Evolutionary conservation across 2,888 invertebrate species (phyloP), one percentile per base, ranked within the genome.

Genomic region (Teleiodes luculella): DNA sequence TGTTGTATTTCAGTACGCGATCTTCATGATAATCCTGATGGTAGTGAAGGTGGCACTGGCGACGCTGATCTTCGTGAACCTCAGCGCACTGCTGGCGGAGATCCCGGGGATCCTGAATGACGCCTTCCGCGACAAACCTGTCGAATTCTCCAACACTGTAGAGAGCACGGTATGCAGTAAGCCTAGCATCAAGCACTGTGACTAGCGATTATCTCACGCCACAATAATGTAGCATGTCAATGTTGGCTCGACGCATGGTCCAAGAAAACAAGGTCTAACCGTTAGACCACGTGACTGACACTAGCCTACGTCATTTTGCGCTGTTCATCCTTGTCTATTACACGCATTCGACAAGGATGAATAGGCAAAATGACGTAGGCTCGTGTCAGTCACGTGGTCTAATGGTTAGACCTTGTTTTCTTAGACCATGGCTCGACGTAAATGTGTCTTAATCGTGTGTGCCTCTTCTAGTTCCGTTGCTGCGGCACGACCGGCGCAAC

Each of bases 11-110:
- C 81, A 95, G 95, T 95, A 94, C 77, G 91, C 95, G 0, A 90
- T 94, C 56, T 90, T 93, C 64, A 89, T 95, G 74, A 76, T 95
- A 65, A 72, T 93, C 5, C 86, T 95, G 65, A 92, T 95, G 82
- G 86, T 94, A 24, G 66, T 92, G 54, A 95, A 95, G 91, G 81
- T 95, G 51, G 91, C 92, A 0, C 77, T 95, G 57, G 92, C 93
- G 0, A 90, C 92, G 11, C 80, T 92, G 63, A 91, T 93, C 54
- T 95, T 94, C 78, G 86, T 93, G 49, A 87, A 91, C 63, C 78
- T 92, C 55, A 92, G 91, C 16, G 83, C 90, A 56, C 70, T 91
- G 8, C 68, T 83, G 1, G 61, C 63, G 0, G 70, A 86, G 30
- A 88, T 95, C 58, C 85, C 87, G 2, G 66, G 70, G 1, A 81